These are phyloP conservation scores for Plectrocnemia conspersa DNA, from an alignment of 1,140 invertebrate species.

Conservation along the genomic window DNA sequence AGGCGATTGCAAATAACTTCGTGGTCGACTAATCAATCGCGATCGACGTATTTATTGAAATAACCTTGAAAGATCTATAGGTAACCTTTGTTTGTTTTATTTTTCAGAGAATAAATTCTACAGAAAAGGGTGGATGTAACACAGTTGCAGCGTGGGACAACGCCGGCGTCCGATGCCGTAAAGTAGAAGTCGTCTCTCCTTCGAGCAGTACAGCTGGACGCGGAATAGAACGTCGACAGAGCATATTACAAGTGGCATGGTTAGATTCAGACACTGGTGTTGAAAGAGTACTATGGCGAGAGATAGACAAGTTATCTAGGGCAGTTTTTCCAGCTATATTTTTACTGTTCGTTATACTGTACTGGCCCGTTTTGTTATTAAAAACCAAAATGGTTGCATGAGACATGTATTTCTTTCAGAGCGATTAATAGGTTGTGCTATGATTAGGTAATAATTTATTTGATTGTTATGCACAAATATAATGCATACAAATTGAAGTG, in stretches of 20 bases:
- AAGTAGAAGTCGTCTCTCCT: constrained; percentile 49
- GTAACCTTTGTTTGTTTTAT: no score
- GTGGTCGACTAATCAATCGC: neutral
- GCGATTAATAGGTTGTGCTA: constrained; percentile 23
- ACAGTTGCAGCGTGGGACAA: constrained; percentile 60
- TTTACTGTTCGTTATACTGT: constrained; percentile 66
- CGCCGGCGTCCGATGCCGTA: constrained; percentile 54
- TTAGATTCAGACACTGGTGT: constrained; percentile 59
- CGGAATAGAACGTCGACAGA: constrained; percentile 46
- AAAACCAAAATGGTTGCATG: constrained; percentile 51
- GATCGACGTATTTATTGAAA: neutral
- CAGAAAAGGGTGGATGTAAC: constrained; percentile 58
- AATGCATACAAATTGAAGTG: neutral
- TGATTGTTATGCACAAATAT: neutral
- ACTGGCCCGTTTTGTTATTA: constrained; percentile 68
- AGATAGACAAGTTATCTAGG: constrained; percentile 63
- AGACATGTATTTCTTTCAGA: neutral
- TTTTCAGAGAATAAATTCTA: constrained; percentile 56
- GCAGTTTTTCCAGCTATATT: constrained; percentile 71
- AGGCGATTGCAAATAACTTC: no score
- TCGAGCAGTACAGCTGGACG: constrained; percentile 32
- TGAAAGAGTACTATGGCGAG: constrained; percentile 61
- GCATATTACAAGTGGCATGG: constrained; percentile 56
- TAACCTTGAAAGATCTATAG: neutral
- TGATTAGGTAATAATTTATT: neutral